Evolutionary conservation across 2,888 invertebrate genomes (phyloP).

Genomic region (Galeruca laticollis): DNA sequence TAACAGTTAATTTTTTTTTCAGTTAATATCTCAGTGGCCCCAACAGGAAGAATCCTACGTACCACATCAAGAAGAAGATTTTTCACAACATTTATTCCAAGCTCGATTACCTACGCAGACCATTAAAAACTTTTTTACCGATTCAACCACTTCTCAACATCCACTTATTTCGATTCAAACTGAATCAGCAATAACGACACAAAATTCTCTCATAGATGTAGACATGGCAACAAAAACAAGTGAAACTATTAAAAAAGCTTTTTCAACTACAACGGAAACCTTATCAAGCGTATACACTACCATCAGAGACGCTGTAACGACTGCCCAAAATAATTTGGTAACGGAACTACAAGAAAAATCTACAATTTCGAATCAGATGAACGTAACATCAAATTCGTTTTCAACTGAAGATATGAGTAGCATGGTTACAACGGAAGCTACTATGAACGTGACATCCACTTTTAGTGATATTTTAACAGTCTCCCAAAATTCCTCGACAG

Average conservation of each 20-base stretch:
- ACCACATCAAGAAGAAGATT: not conserved
- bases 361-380: not conserved
- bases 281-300: not conserved
- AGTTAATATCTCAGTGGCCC: constrained; percentile 8
- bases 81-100: not conserved
- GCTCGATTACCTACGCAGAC: not conserved
- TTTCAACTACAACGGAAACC: not conserved
- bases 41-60: not conserved
- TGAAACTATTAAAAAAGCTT: not conserved
- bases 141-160: not conserved
- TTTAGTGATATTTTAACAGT: not conserved
- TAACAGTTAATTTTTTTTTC: not conserved
- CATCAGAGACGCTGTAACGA: not conserved
- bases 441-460: not conserved
- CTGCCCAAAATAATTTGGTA: not conserved
- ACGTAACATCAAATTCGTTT: not conserved
- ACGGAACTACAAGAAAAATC: not conserved
- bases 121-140: not conserved
- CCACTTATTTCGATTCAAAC: not conserved
- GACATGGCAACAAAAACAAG: not conserved
- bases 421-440: not conserved
- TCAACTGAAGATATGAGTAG: not conserved
- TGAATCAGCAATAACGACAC: not conserved
- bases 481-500: not conserved
- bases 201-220: not conserved